Conservation (phyloP, 2,888 invertebrate genomes). For the Trichogramma dendrolimi region DNA sequence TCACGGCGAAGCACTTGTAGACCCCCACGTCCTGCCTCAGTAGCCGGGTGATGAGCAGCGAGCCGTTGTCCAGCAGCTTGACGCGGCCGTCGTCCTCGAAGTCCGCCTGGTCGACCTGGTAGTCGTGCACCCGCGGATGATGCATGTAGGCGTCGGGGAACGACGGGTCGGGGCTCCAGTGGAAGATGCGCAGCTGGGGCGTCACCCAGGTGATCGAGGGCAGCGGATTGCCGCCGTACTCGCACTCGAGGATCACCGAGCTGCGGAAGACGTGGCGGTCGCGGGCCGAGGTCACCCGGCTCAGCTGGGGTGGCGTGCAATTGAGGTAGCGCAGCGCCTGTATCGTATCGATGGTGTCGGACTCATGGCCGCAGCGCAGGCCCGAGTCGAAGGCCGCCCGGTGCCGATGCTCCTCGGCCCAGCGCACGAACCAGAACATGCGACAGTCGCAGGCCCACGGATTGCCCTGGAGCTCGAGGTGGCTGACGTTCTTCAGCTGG, state of each 20-base stretch:
- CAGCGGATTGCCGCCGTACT: constrained; percentile 69
- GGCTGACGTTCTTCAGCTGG: constrained; percentile 61
- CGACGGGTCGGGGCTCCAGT: constrained; percentile 72
- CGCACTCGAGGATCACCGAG: constrained; percentile 72
- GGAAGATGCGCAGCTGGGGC: constrained; percentile 66
- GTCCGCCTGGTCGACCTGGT: constrained; percentile 47
- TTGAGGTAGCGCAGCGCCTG: constrained; percentile 67
- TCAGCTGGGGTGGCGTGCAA: constrained; percentile 64
- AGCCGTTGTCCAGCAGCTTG: constrained; percentile 71
- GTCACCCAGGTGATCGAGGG: constrained; percentile 86
- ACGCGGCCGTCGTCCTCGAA: constrained; percentile 56
- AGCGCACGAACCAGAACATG: constrained; percentile 71
- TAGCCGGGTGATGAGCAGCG: constrained; percentile 67
- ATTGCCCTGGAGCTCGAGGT: constrained; percentile 68
- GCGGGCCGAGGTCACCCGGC: constrained; percentile 59
- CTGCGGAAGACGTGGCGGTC: constrained; percentile 60
- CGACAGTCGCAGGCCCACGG: constrained; percentile 84
- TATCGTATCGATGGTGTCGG: constrained; percentile 61
- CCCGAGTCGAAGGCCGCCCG: constrained; percentile 56
- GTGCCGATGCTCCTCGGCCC: constrained; percentile 58
- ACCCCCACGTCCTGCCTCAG: constrained; percentile 77
- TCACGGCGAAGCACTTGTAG: constrained; percentile 82
- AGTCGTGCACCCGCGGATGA: constrained; percentile 63
- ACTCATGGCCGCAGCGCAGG: constrained; percentile 58
- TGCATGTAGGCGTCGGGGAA: constrained; percentile 65